Evolutionary conservation across 1,140 invertebrate species (phyloP), one percentile per base, ranked within the genome.

Genomic region (Lepeophtheirus salmonis): DNA sequence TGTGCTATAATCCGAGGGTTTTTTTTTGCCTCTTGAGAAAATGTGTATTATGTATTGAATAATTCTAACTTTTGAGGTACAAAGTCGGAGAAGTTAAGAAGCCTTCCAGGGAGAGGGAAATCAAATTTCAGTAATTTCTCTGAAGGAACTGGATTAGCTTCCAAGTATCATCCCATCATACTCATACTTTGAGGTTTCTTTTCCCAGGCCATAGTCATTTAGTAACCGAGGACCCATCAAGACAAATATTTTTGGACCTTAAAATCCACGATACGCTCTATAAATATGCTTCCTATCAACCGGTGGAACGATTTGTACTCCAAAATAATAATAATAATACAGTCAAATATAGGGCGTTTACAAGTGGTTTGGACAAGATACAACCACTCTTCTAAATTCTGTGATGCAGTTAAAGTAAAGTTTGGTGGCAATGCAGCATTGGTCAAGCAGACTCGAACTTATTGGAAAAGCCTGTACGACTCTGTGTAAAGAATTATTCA

Each of bases 161-260:
- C 61, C 6, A 67, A 67, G 48, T 18, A 61, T 30, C 53, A 21
- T 16, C 30, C 53, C 30, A n/a, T 41, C n/a, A 41, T 41, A 10
- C 30, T 10, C 86, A 92, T 73, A 70, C 89, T 25, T 69, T 95
- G 6, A 73, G 86, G 25, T 76, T 89, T 13, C 76, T 92, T 69
- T 70, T 92, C 26, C 87, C 89, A 1, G 86, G 85, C 20, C 71
- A 92, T 0, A 92, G 89, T 68, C 86, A 92, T 71, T 76, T 95
- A 58, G 81, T 85, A 13, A 84, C 91, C 6, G 89, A 92, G 73
- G 87, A 92, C 65, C 80, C 83, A 66, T 80, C 85, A 0, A 75
- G 89, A 65, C 78, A 83, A 67, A 83, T 91, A 60, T 73, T 91
- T 26, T 72, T 94, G 10, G 78, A 84, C 52, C 73, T 61, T n/a